Conservation (phyloP, 2,888 invertebrate genomes). For the Ennomos fuscantarius region DNA sequence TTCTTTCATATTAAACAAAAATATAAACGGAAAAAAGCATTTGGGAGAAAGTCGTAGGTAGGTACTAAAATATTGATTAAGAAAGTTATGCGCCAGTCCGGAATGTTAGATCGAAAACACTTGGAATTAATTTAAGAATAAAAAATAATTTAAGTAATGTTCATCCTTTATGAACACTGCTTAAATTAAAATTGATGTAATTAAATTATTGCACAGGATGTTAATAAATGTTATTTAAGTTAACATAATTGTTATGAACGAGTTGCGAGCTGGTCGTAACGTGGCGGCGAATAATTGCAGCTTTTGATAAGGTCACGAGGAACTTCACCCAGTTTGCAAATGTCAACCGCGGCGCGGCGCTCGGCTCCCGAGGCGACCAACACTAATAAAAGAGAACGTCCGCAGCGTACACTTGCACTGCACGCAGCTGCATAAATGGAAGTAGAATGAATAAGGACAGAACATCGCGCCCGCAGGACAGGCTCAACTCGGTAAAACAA, state of each 20-base stretch:
- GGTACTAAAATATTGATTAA: background rate
- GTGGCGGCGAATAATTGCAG: slow-evolving; percentile 11
- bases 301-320: slow-evolving; percentile 14
- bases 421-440: background rate
- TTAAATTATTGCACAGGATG: background rate
- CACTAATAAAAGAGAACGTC: no score
- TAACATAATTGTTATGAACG: background rate
- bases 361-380: no score
- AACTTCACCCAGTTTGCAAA: slow-evolving; percentile 15
- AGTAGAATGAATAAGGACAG: slow-evolving; percentile 1
- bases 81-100: background rate
- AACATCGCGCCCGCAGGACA: slow-evolving; percentile 5
- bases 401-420: background rate
- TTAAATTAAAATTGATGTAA: no score
- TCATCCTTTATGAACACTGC: no score
- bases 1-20: slow-evolving; percentile 4
- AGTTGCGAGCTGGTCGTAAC: slow-evolving; percentile 15
- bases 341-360: slow-evolving; percentile 3
- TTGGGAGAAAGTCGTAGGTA: background rate
- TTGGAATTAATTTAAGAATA: no score
- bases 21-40: background rate
- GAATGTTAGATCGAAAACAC: no score
- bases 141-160: no score
- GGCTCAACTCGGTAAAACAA: slow-evolving; percentile 33
- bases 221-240: slow-evolving; percentile 9